A percentile compares a stretch with the other conserved stretches of the same genome.
Evolutionary conservation across 2,888 invertebrate genomes (phyloP).

Genomic region (Formica aserva): DNA sequence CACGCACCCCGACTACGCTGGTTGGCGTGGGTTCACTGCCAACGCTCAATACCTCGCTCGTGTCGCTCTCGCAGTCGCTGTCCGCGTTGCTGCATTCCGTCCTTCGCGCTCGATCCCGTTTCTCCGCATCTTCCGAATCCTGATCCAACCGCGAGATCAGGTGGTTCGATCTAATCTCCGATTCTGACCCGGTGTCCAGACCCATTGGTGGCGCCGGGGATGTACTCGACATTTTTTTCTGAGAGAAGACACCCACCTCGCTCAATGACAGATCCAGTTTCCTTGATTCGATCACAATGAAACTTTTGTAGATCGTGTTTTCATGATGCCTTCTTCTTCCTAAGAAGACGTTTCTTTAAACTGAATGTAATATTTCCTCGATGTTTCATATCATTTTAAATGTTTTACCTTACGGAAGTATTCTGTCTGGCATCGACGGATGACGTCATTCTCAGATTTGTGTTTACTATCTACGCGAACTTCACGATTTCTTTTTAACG

Average conservation of each 20-base stretch:
- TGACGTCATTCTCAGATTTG: constrained; percentile 29
- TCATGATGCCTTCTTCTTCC: constrained; percentile 27
- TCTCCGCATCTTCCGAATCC: constrained; percentile 66
- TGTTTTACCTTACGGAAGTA: constrained; percentile 56
- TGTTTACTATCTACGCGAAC: background rate
- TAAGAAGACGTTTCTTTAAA: background rate
- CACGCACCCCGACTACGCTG: constrained; percentile 72
- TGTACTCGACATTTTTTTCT: constrained; percentile 74
- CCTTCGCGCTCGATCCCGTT: constrained; percentile 58
- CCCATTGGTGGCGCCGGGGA: constrained; percentile 71
- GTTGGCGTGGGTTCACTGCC: constrained; percentile 90
- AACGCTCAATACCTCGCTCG: constrained; percentile 93
- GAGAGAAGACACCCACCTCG: constrained; percentile 10
- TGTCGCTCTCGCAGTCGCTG: constrained; percentile 85
- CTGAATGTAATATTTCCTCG: background rate
- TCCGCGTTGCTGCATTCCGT: constrained; percentile 71
- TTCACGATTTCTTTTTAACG: constrained; percentile 25
- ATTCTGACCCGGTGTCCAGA: constrained; percentile 67
- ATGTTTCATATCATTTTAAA: background rate
- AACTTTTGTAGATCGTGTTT: constrained; percentile 13
- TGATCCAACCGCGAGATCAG: constrained; percentile 63
- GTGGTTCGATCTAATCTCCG: constrained; percentile 69
- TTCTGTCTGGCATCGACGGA: constrained; percentile 28
- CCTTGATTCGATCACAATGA: constrained; percentile 29
- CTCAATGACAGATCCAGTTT: background rate